Conservation (phyloP, 1,140 invertebrate species). For the Tetragonula clypearis region DNA sequence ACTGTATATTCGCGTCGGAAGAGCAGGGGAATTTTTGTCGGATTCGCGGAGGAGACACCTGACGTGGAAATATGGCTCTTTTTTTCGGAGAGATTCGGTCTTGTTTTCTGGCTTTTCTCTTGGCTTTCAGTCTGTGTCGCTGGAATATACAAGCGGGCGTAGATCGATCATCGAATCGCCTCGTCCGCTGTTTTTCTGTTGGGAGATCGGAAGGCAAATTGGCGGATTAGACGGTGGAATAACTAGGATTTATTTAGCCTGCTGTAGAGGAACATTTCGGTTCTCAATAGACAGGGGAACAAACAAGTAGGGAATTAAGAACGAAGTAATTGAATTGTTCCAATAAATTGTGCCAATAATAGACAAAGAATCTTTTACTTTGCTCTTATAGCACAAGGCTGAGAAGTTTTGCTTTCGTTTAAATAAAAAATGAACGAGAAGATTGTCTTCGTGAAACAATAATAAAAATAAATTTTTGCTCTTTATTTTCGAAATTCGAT, state of each 20-base stretch:
- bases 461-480: no score
- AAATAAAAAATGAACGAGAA: no score
- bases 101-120: not conserved
- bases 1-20: not conserved
- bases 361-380: no score
- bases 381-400: no score
- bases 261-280: not conserved
- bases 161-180: slow-evolving; percentile 52
- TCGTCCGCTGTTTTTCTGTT: slow-evolving; percentile 34
- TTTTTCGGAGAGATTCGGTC: no score
- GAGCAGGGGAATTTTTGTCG: not conserved
- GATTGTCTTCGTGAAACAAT: no score
- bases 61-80: slow-evolving; percentile 10
- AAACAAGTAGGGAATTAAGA: not conserved
- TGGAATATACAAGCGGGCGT: slow-evolving; percentile 33
- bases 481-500: no score
- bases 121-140: slow-evolving; percentile 18
- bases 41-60: no score
- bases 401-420: no score
- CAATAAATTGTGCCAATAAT: no score
- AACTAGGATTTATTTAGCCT: not conserved
- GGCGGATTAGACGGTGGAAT: not conserved
- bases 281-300: not conserved
- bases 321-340: no score
- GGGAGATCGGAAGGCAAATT: not conserved